These are phyloP conservation scores for Hydra vulgaris DNA, from an alignment of 30 jellyfish, hydroid and myxozoan genomes.

Conservation along the genomic window DNA sequence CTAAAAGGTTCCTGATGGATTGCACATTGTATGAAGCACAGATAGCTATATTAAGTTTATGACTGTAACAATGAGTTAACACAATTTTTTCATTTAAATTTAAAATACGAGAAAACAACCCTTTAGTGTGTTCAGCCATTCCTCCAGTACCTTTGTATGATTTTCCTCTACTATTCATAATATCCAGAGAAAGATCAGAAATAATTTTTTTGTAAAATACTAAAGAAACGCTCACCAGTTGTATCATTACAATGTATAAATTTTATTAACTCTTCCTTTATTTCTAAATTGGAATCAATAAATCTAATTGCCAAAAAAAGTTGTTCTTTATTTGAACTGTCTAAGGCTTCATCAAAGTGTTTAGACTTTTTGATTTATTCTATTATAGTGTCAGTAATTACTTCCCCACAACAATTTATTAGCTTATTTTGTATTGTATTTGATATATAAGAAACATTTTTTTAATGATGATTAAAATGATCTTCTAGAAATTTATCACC, in stretches of 20 bases:
- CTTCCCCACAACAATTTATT: background rate
- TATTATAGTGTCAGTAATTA: background rate
- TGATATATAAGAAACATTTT: background rate
- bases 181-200: background rate
- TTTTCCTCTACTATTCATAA: background rate
- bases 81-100: background rate
- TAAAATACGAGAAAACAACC: background rate
- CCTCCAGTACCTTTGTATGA: background rate
- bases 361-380: background rate
- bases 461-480: background rate
- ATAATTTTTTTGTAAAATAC: background rate
- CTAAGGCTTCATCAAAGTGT: background rate
- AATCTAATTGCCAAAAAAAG: background rate
- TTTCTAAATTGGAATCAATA: background rate
- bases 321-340: background rate
- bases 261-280: background rate
- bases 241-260: background rate
- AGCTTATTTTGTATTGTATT: background rate
- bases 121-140: background rate
- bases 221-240: background rate
- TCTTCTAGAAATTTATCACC: background rate
- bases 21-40: background rate
- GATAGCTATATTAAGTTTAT: background rate
- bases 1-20: background rate
- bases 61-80: background rate